phyloP scores from a whole-genome alignment of 64 coral and sea anemone species.

The Trachythela sp. region DNA sequence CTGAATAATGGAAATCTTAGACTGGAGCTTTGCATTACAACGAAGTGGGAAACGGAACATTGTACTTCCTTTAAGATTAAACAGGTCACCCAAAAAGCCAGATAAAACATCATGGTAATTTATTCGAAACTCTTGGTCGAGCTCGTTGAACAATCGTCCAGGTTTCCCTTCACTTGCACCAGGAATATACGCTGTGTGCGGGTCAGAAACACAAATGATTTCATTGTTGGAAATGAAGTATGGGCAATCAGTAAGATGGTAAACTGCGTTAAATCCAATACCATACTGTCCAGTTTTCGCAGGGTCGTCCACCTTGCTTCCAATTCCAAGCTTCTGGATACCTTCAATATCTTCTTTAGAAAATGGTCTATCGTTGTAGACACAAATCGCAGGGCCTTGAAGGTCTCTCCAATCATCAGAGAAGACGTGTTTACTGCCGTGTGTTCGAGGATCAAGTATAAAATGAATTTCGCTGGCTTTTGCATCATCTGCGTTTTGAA shows the following conservation, averaged over 20 bases:
- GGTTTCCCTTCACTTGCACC: conserved; percentile 47
- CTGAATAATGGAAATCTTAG: conserved; percentile 55
- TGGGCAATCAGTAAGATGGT: conserved; percentile 75
- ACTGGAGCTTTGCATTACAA: conserved; percentile 7
- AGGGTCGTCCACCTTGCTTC: conserved; percentile 9
- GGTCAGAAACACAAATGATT: conserved; percentile 67
- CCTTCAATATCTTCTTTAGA: background rate
- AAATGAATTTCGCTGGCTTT: background rate
- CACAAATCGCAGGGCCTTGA: background rate
- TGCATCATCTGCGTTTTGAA: conserved; percentile 4
- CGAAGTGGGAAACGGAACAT: conserved; percentile 86
- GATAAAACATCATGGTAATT: conserved; percentile 66
- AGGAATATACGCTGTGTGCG: conserved; percentile 52
- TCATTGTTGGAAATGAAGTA: conserved; percentile 64
- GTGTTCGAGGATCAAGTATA: background rate
- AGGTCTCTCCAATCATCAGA: background rate
- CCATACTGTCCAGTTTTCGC: conserved; percentile 33
- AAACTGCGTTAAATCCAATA: conserved; percentile 70
- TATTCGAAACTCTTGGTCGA: conserved; percentile 26
- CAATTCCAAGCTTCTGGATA: background rate
- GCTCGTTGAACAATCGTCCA: conserved; percentile 50
- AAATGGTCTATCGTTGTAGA: conserved; percentile 13
- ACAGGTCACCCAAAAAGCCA: conserved; percentile 70
- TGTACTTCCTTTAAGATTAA: conserved; percentile 52
- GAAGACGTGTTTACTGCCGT: background rate